phyloP scores from a whole-genome alignment of 1,140 invertebrate genomes.

The Plutomurus gul region DNA sequence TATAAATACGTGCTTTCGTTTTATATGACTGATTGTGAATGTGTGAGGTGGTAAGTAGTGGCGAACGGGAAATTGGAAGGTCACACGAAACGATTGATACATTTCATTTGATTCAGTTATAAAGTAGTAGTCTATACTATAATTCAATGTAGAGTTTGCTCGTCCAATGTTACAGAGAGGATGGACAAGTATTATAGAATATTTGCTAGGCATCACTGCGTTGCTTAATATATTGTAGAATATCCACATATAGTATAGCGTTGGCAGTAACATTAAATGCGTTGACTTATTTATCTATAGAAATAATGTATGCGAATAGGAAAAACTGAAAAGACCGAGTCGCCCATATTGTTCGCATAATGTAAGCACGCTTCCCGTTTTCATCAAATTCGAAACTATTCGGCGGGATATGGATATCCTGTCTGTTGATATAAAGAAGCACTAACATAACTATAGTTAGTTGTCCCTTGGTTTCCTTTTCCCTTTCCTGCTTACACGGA shows the following conservation, averaged over 20 bases:
- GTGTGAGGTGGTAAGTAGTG: too few relatives aligned
- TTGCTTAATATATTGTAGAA: not conserved
- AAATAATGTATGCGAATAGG: not conserved
- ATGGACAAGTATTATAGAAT: too few relatives aligned
- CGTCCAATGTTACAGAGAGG: too few relatives aligned
- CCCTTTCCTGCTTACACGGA: conserved; percentile 53
- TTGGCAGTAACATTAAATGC: not conserved
- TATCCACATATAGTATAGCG: not conserved
- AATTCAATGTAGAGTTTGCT: too few relatives aligned
- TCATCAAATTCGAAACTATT: conserved; percentile 50
- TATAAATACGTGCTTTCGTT: too few relatives aligned
- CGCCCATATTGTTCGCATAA: conserved; percentile 50
- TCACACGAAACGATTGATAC: not conserved
- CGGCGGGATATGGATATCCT: conserved; percentile 54
- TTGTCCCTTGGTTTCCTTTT: conserved; percentile 55
- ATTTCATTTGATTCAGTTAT: conserved; percentile 12
- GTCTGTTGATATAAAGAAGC: conserved; percentile 43
- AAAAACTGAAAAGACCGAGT: conserved; percentile 44
- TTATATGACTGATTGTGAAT: too few relatives aligned
- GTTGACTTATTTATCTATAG: not conserved
- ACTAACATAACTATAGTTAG: conserved; percentile 43
- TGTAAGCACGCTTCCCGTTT: conserved; percentile 50
- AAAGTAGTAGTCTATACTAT: too few relatives aligned
- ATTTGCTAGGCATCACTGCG: too few relatives aligned
- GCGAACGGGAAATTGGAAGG: conserved; percentile 18